Percentiles rank a stretch among this genome's conserved stretches.
These are phyloP conservation scores for Presbytis comata DNA, from an alignment of 2,797 vertebrate species.

Conservation along the genomic window DNA sequence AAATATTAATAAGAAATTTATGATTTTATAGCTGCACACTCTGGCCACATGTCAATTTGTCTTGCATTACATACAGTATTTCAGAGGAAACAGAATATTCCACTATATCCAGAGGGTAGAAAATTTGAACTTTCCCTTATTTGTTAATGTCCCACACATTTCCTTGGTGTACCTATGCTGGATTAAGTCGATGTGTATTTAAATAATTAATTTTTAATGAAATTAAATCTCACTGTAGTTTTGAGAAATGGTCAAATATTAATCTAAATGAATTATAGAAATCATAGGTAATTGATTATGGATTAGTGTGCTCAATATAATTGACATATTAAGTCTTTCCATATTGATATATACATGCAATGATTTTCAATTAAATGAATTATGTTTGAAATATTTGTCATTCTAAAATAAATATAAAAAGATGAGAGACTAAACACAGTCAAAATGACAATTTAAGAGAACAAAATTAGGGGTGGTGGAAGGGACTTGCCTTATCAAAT, in stretches of 20 bases:
- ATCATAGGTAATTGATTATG: background rate
- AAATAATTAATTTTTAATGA: background rate
- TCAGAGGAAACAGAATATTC: background rate
- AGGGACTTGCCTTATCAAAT: background rate
- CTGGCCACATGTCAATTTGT: background rate
- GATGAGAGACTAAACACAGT: background rate
- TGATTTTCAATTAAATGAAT: background rate
- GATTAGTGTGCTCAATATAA: background rate
- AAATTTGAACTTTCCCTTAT: background rate
- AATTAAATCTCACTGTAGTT: background rate
- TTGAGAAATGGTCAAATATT: background rate
- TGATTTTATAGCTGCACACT: background rate
- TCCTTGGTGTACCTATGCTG: background rate
- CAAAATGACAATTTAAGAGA: background rate
- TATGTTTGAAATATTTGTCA: background rate
- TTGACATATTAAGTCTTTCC: background rate
- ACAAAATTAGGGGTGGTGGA: background rate
- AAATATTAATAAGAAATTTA: background rate
- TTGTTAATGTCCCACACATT: background rate
- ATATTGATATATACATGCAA: background rate
- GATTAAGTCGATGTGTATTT: background rate
- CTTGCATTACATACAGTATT: background rate
- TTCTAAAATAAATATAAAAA: background rate
- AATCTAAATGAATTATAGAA: background rate
- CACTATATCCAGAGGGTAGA: background rate